Evolutionary conservation across 2,888 invertebrate species (phyloP).

Genomic region (Lepidochitona cinerea): DNA sequence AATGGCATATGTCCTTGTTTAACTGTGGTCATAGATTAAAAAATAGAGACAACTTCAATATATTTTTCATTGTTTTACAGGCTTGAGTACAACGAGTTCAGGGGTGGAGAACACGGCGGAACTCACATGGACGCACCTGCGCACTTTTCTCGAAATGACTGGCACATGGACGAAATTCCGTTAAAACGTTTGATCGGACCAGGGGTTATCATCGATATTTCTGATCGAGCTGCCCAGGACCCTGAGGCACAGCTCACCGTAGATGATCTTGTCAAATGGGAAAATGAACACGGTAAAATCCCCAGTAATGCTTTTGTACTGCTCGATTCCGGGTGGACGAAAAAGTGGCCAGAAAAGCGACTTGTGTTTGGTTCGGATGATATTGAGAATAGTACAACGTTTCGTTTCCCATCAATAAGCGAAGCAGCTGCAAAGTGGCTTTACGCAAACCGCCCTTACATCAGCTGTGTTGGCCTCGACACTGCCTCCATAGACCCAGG

Average conservation of each 20-base stretch:
- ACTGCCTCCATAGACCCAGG: background rate
- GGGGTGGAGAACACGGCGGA: background rate
- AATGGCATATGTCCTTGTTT: too few relatives aligned
- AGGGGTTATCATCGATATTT: background rate
- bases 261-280: background rate
- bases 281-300: background rate
- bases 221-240: background rate
- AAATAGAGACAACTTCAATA: background rate
- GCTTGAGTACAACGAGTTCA: background rate
- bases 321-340: background rate
- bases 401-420: background rate
- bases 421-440: background rate
- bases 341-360: background rate
- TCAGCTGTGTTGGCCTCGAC: background rate
- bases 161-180: slow-evolving; percentile 74
- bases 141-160: slow-evolving; percentile 54
- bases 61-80: background rate
- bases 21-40: too few relatives aligned
- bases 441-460: background rate
- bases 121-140: slow-evolving; percentile 4
- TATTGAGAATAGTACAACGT: background rate
- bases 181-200: slow-evolving; percentile 58
- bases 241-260: background rate
- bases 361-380: background rate
- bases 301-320: background rate